phyloP scores from a whole-genome alignment of 2,797 vertebrate genomes.

The Cossypha caffra region DNA sequence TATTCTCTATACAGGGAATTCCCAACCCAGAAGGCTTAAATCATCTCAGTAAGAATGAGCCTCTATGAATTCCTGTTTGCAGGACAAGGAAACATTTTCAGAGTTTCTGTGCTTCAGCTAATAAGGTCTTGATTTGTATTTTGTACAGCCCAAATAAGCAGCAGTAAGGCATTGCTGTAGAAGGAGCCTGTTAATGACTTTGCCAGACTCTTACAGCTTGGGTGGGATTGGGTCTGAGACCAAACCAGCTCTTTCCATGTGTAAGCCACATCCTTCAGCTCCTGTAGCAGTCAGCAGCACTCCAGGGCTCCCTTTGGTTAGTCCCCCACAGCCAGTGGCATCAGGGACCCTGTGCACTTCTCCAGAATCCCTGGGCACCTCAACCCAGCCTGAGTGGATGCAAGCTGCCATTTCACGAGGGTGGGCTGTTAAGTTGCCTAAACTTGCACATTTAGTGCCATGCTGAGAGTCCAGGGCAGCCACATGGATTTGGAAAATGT shows the following conservation, averaged over 20 bases:
- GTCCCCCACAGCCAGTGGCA: neutral
- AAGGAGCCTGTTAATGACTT: neutral
- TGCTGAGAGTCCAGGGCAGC: neutral
- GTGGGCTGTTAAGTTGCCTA: neutral
- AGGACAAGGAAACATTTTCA: neutral
- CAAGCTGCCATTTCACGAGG: neutral
- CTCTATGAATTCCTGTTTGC: neutral
- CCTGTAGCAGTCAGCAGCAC: neutral
- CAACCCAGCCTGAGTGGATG: accelerated
- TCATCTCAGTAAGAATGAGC: neutral
- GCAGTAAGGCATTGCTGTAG: neutral
- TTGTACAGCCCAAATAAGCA: neutral
- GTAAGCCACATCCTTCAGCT: neutral
- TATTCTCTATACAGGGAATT: neutral
- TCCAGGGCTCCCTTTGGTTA: neutral
- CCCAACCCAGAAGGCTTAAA: neutral
- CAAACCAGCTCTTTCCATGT: neutral
- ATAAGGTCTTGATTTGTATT: neutral
- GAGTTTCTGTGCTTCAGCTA: neutral
- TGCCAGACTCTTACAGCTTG: neutral
- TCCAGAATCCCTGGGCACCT: neutral
- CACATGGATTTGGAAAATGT: neutral
- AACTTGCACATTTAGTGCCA: neutral
- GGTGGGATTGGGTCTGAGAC: slow-evolving; percentile 6
- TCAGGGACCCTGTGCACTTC: neutral